Evolutionary conservation across 2,888 invertebrate species (phyloP), one percentile per base, ranked within the genome.

Genomic region (Bembecia ichneumoniformis): DNA sequence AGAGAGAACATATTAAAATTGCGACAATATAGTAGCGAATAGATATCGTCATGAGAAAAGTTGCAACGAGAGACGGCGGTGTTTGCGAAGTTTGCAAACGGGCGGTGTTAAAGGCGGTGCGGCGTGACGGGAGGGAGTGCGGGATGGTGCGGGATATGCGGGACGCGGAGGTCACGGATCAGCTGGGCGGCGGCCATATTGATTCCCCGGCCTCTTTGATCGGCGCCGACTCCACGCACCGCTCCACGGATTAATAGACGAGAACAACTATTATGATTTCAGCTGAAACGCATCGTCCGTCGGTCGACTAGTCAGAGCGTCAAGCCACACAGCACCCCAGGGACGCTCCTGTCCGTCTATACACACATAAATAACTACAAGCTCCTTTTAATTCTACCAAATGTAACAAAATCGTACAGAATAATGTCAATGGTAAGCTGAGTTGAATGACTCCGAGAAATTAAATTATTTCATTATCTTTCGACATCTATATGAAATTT

Each of bases 171-270:
- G 82, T 82, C 82, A 79, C 82, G 82, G 84, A 86, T 86, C 86
- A 84, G 86, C 86, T 83, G 83, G 86, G 84, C 80, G 83, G 82
- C 84, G 80, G 82, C 83, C 86, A 84, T 86, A 86, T 86, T 86
- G 86, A 86, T 86, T 86, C 86, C 76, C 80, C 77, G 79, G 82
- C 82, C 82, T 82, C 82, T 83, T 83, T 83, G 84, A 83, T 82
- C 83, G 82, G 82, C 78, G 77, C 77, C 81, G 70, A 66, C 66
- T 58, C 58, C 59, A 56, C 70, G 66, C 68, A 58, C 67, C 71
- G 43, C 48, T 46, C 58, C 58, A 67, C 74, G 79, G 82, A 83
- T 84, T 86, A 86, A 82, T 82, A 82, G 79, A 82, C 73, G 78
- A 78, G 81, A 84, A 81, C 81, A 82, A 86, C 82, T 86, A 84